These are phyloP conservation scores for Percina caprodes DNA, from an alignment of 2,113 vertebrate species.

Conservation along the genomic window DNA sequence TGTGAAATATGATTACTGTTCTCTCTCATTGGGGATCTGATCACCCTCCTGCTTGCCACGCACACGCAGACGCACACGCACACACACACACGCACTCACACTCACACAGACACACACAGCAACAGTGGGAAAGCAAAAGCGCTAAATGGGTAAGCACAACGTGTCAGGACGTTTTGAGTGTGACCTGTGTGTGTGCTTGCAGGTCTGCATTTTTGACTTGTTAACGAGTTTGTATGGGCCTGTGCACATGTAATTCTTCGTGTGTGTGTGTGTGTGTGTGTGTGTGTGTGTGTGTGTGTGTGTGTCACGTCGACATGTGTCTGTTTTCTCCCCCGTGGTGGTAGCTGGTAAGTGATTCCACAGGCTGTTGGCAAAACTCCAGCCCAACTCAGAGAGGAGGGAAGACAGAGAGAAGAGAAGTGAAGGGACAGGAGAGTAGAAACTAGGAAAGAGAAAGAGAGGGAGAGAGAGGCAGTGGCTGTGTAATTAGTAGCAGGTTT, in stretches of 20 bases:
- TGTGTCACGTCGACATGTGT: constrained; percentile 27
- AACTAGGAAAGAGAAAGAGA: constrained; percentile 34
- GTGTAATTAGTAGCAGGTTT: constrained; percentile 82
- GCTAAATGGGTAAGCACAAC: constrained; percentile 18
- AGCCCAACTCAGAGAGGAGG: constrained; percentile 55
- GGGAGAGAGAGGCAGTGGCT: constrained; percentile 70
- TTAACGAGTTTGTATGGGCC: constrained; percentile 1
- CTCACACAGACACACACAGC: constrained; percentile 17
- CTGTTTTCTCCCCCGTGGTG: constrained; percentile 45
- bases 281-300: background rate
- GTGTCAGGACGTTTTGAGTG: constrained; percentile 10
- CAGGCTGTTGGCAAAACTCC: constrained; percentile 80
- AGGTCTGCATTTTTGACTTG: constrained; percentile 30
- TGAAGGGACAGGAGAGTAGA: constrained; percentile 14
- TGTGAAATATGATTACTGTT: constrained; percentile 78
- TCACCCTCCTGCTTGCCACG: constrained; percentile 48
- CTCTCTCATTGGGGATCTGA: constrained; percentile 70
- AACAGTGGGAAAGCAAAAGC: constrained; percentile 37
- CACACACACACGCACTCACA: constrained; percentile 38
- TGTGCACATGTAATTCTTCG: background rate
- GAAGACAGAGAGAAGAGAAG: constrained; percentile 26
- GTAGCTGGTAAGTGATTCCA: constrained; percentile 79
- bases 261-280: background rate
- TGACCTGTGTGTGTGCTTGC: constrained; percentile 17
- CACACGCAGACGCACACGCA: constrained; percentile 9